Conservation (phyloP, 1,140 invertebrate species). For the Halotydeus destructor region DNA sequence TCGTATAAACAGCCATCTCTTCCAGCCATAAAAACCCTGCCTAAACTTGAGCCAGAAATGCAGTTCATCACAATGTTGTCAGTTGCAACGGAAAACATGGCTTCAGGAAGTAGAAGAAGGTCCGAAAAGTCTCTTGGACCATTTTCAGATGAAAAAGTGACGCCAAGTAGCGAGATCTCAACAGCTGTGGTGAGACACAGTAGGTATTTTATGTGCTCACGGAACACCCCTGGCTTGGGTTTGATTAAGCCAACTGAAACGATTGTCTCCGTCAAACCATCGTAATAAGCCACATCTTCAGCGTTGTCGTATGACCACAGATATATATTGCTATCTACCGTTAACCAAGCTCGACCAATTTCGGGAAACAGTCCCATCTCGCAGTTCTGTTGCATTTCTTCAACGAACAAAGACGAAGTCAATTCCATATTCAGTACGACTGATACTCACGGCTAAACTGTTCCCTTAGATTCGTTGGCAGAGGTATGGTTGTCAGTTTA, state of each 20-base stretch:
- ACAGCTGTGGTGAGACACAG: slow-evolving; percentile 72
- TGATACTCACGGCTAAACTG: slow-evolving; percentile 52
- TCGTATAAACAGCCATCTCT: slow-evolving; percentile 88
- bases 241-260: slow-evolving; percentile 20
- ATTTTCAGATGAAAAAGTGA: slow-evolving; percentile 23
- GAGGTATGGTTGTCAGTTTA: slow-evolving; percentile 54
- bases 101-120: slow-evolving; percentile 78
- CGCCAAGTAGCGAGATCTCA: slow-evolving; percentile 44
- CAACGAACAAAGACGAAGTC: slow-evolving; percentile 12
- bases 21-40: slow-evolving; percentile 82
- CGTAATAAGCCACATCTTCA: slow-evolving; percentile 26
- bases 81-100: slow-evolving; percentile 72
- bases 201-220: slow-evolving; percentile 74
- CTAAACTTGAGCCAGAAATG: slow-evolving; percentile 54
- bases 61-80: slow-evolving; percentile 70
- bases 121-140: slow-evolving; percentile 32
- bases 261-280: slow-evolving; percentile 23
- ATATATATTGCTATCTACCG: slow-evolving; percentile 94
- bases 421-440: slow-evolving; percentile 5
- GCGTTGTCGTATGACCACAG: slow-evolving; percentile 83
- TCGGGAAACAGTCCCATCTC: slow-evolving; percentile 90
- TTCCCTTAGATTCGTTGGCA: slow-evolving; percentile 76
- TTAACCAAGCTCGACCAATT: slow-evolving; percentile 84
- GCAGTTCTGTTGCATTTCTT: slow-evolving; percentile 78
- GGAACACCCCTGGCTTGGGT: slow-evolving; percentile 39